Evolutionary conservation across 2,797 vertebrate genomes (phyloP), one percentile per base, ranked within the genome.

Genomic region (Vultur gryphus): DNA sequence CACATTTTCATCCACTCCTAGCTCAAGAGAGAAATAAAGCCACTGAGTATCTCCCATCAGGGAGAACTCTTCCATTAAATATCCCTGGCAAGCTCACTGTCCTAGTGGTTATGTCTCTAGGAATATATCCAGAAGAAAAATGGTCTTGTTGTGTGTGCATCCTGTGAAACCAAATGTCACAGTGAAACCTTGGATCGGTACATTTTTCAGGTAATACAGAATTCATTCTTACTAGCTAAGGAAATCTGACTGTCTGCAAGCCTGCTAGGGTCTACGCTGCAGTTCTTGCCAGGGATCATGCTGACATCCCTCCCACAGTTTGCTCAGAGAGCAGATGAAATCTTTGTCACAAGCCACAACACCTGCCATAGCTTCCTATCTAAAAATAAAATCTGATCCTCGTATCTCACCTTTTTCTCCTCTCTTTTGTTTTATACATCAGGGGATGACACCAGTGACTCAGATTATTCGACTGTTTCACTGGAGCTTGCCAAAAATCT

Each of bases 261-360:
- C 19, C 59, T 77, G 33, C 61, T 35, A 37, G 33, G 70, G n/a
- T 76, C 79, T 72, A 1, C 55, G 62, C 51, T 84, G 70, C 70
- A 81, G 48, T 41, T 87, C 48, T 81, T 92, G 77, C 80, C 70
- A 71, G 78, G 46, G 33, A 59, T 76, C 91, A 61, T 44, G 86
- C 84, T 93, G 94, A 86, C 84, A 89, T 80, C 66, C 66, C 75
- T 90, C 90, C 70, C 62, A 87, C 77, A 76, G 77, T 55, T 94
- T 95, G 73, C 93, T 91, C 86, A 84, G 86, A 90, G 55, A 84
- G 73, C 83, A 95, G 85, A 88, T 43, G 33, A 93, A 94, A 70
- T 84, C 81, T 95, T 79, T 95, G 90, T 91, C 88, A 96, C 62
- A 94, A 93, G 59, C 65, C 72, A 78, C 61, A 97, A 44, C 81